Percentiles rank a stretch among this genome's conserved stretches.
Conservation (phyloP, 2,888 invertebrate species). For the Drosophila pegasa region DNA sequence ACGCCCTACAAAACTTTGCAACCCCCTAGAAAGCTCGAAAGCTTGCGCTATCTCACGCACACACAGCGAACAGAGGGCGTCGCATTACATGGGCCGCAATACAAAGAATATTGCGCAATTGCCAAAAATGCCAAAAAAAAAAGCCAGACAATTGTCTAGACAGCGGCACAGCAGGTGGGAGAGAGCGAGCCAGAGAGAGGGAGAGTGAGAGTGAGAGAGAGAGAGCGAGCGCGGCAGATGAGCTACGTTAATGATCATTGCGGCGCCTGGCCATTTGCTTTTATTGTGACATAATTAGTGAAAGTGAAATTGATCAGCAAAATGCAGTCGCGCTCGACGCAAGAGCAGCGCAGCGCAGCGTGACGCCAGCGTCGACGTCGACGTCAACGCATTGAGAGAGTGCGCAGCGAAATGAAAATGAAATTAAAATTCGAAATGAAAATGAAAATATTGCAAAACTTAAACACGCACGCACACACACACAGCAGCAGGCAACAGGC, state of each 20-base stretch:
- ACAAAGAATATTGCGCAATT: conserved; percentile 66
- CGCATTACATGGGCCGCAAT: conserved; percentile 33
- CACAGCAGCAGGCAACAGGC: conserved; percentile 19
- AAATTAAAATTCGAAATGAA: conserved; percentile 76
- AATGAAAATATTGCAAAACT: conserved; percentile 79
- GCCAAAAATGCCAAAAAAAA: conserved; percentile 38
- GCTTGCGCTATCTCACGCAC: conserved; percentile 10
- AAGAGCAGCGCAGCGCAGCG: conserved; percentile 57
- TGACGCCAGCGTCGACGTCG: conserved; percentile 21
- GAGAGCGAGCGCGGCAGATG: background rate
- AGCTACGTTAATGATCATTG: conserved; percentile 37
- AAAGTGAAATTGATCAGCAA: conserved; percentile 74
- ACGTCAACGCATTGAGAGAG: conserved; percentile 31
- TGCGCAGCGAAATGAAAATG: conserved; percentile 69
- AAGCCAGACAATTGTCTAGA: conserved; percentile 43
- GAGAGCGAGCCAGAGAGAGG: background rate
- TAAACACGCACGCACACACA: conserved; percentile 57
- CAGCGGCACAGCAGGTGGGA: conserved; percentile 11
- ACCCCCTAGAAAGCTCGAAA: conserved; percentile 48
- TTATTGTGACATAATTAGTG: conserved; percentile 81
- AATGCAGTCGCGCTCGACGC: conserved; percentile 27
- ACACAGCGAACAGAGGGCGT: background rate
- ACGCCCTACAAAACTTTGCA: conserved; percentile 35
- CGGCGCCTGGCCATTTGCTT: conserved; percentile 44
- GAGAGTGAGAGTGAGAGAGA: too few relatives aligned